Conservation (phyloP, 2,888 invertebrate species). For the Lochmaea crataegi region DNA sequence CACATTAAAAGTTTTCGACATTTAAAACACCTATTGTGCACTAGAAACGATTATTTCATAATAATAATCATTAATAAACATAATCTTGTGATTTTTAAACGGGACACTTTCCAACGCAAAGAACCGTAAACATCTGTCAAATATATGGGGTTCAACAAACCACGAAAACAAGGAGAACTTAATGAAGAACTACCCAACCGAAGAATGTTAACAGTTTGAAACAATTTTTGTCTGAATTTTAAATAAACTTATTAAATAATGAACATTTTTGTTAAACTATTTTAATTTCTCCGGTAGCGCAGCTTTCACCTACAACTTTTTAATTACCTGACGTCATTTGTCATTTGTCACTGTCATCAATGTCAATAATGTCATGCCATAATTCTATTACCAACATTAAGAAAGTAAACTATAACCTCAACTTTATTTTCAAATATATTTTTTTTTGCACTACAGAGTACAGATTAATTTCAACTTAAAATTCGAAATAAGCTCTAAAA, state of each 20-base stretch:
- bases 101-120: constrained; percentile 22
- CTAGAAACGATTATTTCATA: constrained; percentile 6
- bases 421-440: not conserved
- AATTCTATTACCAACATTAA: constrained; percentile 12
- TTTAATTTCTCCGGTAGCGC: constrained; percentile 45
- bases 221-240: constrained; percentile 29
- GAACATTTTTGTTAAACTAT: constrained; percentile 22
- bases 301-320: constrained; percentile 54
- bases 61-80: constrained; percentile 19
- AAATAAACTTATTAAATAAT: constrained; percentile 36
- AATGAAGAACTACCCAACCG: constrained; percentile 17
- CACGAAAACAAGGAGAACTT: constrained; percentile 7
- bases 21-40: constrained; percentile 17
- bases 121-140: constrained; percentile 50
- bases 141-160: constrained; percentile 29
- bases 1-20: constrained; percentile 31
- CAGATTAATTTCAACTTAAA: not conserved
- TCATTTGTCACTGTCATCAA: constrained; percentile 32
- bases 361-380: not conserved
- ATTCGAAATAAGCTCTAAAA: not conserved
- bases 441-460: not conserved
- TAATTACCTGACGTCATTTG: constrained; percentile 53
- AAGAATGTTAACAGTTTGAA: constrained; percentile 19
- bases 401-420: not conserved
- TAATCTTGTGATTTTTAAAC: constrained; percentile 23